Evolutionary conservation across 2,797 vertebrate species (phyloP).

Genomic region (Phaenicophaeus curvirostris): DNA sequence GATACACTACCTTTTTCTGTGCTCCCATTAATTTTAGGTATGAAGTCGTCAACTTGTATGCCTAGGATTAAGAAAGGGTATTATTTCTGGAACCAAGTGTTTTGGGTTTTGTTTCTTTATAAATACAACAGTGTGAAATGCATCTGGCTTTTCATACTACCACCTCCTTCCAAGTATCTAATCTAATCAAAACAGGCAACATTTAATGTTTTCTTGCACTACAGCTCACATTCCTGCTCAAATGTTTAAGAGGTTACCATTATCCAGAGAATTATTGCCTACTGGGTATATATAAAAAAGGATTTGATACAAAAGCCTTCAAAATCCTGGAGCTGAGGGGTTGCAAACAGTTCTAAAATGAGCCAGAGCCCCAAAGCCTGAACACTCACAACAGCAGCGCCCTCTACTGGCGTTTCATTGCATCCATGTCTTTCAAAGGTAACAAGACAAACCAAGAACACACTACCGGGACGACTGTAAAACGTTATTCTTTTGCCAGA

Average conservation of each 20-base stretch:
- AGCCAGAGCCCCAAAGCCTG: neutral
- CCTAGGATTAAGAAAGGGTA: slow-evolving; percentile 83
- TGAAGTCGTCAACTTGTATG: slow-evolving; percentile 87
- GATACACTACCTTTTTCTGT: slow-evolving; percentile 85
- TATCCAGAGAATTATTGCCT: neutral
- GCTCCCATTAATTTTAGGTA: slow-evolving; percentile 87
- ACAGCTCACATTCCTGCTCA: neutral
- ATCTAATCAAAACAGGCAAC: neutral
- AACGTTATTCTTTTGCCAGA: neutral
- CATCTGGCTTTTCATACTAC: neutral
- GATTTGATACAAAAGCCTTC: neutral
- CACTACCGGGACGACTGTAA: neutral
- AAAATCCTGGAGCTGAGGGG: neutral
- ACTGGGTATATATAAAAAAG: neutral
- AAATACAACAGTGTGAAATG: slow-evolving; percentile 9
- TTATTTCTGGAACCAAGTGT: slow-evolving; percentile 73
- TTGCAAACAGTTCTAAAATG: neutral
- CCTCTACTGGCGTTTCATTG: slow-evolving; percentile 64
- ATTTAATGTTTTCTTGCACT: neutral
- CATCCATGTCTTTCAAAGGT: neutral
- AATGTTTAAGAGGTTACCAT: fast-evolving
- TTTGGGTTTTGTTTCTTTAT: slow-evolving; percentile 11
- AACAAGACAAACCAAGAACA: neutral
- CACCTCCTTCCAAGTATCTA: neutral
- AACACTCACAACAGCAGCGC: slow-evolving; percentile 48